Conservation (phyloP, 2,113 vertebrate species). For the Pangasianodon gigas region DNA sequence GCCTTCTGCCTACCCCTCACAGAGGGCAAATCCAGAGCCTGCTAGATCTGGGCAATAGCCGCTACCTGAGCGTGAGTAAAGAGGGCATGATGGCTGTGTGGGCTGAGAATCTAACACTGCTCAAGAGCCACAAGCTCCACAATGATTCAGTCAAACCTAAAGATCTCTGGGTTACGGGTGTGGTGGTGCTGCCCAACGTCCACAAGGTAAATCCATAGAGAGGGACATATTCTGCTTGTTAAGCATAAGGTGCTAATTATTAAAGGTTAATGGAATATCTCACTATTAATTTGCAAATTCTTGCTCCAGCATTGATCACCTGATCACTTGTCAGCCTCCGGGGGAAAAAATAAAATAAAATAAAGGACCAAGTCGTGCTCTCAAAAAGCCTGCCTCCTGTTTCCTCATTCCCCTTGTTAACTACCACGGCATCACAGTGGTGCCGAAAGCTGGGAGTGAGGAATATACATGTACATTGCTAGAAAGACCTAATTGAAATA, state of each 20-base stretch:
- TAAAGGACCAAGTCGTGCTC: neutral
- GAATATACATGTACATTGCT: neutral
- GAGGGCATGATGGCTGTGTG: constrained; percentile 77
- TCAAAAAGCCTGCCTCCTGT: neutral
- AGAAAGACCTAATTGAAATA: neutral
- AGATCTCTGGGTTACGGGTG: constrained; percentile 82
- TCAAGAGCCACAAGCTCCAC: constrained; percentile 72
- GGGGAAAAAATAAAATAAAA: neutral
- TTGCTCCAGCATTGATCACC: neutral
- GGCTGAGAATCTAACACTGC: constrained; percentile 74
- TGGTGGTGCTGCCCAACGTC: constrained; percentile 77
- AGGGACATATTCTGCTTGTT: neutral
- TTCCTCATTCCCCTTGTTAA: neutral
- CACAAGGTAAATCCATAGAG: constrained; percentile 74
- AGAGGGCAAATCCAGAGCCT: constrained; percentile 79
- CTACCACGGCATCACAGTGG: neutral
- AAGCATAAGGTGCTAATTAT: neutral
- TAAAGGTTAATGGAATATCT: neutral
- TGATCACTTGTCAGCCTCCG: neutral
- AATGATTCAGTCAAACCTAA: constrained; percentile 75
- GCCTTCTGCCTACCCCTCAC: constrained; percentile 73
- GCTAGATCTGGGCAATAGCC: constrained; percentile 71
- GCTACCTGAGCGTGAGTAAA: constrained; percentile 80
- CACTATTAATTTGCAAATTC: neutral
- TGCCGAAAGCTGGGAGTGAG: neutral